phyloP scores from a whole-genome alignment of 1,140 invertebrate genomes.

The Brachionus manjavacas region DNA sequence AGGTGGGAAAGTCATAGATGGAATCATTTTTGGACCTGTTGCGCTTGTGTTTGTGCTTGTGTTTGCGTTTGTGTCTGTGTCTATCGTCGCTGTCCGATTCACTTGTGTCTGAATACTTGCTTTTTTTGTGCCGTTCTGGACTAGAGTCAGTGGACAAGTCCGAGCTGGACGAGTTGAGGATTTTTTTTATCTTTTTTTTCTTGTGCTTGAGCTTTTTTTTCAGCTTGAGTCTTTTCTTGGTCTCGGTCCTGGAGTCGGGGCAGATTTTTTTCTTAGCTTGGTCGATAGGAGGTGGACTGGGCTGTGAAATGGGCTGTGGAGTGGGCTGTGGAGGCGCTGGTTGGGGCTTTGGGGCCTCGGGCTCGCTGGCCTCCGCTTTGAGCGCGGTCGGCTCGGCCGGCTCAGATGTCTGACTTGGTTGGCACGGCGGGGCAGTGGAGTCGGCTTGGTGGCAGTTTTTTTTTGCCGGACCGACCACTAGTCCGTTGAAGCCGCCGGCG shows the following conservation, averaged over 20 bases:
- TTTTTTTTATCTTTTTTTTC: slow-evolving; percentile 25
- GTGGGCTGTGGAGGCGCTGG: not conserved
- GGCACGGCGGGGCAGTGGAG: too few relatives aligned
- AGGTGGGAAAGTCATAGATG: not conserved
- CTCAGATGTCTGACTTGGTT: too few relatives aligned
- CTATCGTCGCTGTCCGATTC: not conserved
- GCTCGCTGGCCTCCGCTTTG: not conserved
- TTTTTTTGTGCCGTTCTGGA: not conserved
- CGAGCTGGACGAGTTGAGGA: not conserved
- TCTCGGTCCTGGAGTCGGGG: too few relatives aligned
- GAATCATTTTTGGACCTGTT: not conserved
- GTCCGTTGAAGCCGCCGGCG: not conserved
- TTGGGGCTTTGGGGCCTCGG: not conserved
- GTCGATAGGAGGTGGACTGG: not conserved
- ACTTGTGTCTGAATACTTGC: not conserved
- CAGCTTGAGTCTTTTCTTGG: not conserved
- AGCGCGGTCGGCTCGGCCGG: too few relatives aligned
- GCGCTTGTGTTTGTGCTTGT: not conserved
- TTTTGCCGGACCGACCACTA: not conserved
- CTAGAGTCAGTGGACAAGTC: not conserved
- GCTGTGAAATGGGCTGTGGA: not conserved
- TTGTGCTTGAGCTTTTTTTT: slow-evolving; percentile 11
- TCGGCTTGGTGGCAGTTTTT: not conserved
- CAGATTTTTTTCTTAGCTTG: too few relatives aligned
- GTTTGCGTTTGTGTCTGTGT: not conserved